Evolutionary conservation across 1,140 invertebrate genomes (phyloP), one percentile per base, ranked within the genome.

Genomic region (Scaptomyza hsui): DNA sequence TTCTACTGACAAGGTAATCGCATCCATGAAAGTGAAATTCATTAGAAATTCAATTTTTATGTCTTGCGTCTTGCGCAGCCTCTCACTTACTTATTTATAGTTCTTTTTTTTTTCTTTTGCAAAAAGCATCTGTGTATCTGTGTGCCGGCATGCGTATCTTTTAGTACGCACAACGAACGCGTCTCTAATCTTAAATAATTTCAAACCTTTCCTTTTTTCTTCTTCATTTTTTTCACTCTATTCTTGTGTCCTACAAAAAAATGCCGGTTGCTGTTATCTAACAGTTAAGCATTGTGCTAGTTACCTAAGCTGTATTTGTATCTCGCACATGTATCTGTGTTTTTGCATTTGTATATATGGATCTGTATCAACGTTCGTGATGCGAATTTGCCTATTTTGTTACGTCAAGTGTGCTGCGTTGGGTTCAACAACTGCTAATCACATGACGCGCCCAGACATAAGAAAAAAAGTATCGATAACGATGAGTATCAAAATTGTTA

Each of bases 351-450:
- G 18, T 13, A 57, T 47, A 26, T 21, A 15, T 48, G 18, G 13
- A 57, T 47, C 29, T 52, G 41, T 15, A 32, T 37, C 29, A 61
- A 4, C 26, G 49, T 16, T 10, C 57, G 41, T 45, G 9, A 60
- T 47, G 57, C 49, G 42, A 69, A 69, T 69, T 69, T 37, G 52
- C 61, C 35, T 52, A 39, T 13, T 13, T 24, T 53, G 32, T 69
- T 59, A 72, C 61, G 62, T 67, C 62, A 47, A 52, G 15, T 32
- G 3, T 0, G 9, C 3, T 45, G 18, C 47, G 29, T 74, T 48
- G 80, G 77, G 80, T 85, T 85, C 80, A 85, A 86, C 77, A 85
- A 85, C 80, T 85, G 80, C 73, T 85, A 86, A 85, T 86, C 80
- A 85, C 80, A 77, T 70, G 76, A 56, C 70, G 52, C 35, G 18